These are phyloP conservation scores for Ceyx melanurus DNA, from an alignment of 2,113 vertebrate genomes.

Conservation along the genomic window DNA sequence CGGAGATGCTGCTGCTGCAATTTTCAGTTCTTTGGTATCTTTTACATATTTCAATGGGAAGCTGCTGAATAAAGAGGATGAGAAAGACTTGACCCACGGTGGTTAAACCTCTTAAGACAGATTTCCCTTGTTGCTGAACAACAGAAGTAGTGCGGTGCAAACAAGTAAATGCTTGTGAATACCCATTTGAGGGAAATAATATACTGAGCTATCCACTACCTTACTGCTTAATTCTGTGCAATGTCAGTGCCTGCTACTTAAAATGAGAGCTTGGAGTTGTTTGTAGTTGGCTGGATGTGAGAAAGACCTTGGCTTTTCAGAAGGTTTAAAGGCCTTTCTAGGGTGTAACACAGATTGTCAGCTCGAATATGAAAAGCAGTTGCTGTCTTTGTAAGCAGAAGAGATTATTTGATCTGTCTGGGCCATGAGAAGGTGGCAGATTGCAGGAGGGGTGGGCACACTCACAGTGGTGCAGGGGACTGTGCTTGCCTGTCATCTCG, in stretches of 20 bases:
- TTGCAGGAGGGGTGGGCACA: neutral
- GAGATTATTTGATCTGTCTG: neutral
- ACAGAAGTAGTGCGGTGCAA: neutral
- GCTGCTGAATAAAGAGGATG: neutral
- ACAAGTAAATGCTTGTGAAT: neutral
- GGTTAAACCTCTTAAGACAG: neutral
- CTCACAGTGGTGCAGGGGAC: neutral
- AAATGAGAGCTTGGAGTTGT: neutral
- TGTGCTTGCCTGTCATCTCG: neutral
- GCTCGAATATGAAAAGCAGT: neutral
- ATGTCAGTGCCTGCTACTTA: rapidly evolving
- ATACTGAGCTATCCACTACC: neutral
- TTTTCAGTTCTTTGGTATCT: neutral
- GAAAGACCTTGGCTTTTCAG: neutral
- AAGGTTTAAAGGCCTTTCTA: neutral
- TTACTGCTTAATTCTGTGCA: neutral
- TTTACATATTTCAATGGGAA: neutral
- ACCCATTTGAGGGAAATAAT: neutral
- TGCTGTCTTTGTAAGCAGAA: neutral
- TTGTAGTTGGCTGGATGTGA: neutral
- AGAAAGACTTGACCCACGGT: neutral
- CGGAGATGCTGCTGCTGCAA: neutral
- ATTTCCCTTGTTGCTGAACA: neutral
- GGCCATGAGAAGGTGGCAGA: neutral
- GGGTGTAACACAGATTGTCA: neutral